Base-by-base conservation (phyloP, 2,888 invertebrate genomes). In the Girardia tigrina region DNA sequence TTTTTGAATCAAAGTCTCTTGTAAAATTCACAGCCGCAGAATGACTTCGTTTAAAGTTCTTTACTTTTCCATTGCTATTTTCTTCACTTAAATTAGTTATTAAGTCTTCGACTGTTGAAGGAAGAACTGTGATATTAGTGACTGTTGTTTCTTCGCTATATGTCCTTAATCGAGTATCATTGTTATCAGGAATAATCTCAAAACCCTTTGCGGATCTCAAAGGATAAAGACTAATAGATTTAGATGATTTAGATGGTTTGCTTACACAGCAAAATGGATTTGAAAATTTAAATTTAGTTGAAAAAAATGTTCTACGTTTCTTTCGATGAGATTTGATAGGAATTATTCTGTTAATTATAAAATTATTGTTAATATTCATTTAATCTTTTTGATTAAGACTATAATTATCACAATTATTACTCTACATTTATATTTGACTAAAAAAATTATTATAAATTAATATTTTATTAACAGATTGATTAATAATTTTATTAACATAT, bases 291-390 rank as follows among this genome's bases (percentile, higher is more conserved):
- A 56, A 56, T 20, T 23, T 8, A 56, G 4, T n/a, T n/a, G 56
- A 16, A 16, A 56, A 56, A 56, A 4, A n/a, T 23, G 4, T 56
- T 56, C 56, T 4, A 56, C 4, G 4, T 56, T 56, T 56, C 56
- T 56, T 56, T 4, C 56, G 56, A 56, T 56, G 56, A 8, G 56
- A 56, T n/a, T 56, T 56, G 56, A 12, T n/a, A 20, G 56, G 56
- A n/a, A n/a, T 56, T 8, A 56, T 56, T 56, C 56, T 56, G 56
- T 56, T 56, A 56, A n/a, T n/a, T n/a, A n/a, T n/a, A n/a, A n/a
- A n/a, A n/a, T n/a, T n/a, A n/a, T n/a, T n/a, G n/a, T n/a, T n/a
- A n/a, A n/a, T n/a, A n/a, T n/a, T n/a, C n/a, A n/a, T n/a, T n/a
- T n/a, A n/a, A n/a, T n/a, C n/a, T n/a, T n/a, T n/a, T n/a, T n/a